phyloP scores from a whole-genome alignment of 2,888 invertebrate species.

The Cordilura impudica region DNA sequence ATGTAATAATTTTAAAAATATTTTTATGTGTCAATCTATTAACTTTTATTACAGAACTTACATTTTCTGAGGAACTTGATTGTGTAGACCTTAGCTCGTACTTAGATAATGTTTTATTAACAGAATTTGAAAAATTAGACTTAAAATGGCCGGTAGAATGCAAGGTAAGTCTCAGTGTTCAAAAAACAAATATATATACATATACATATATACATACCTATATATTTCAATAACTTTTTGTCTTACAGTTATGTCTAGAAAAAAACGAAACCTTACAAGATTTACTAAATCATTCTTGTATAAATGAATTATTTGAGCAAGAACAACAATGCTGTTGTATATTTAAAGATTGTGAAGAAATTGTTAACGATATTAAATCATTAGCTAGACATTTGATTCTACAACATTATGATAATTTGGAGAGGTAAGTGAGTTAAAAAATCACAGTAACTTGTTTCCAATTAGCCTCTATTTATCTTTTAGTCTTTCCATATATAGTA shows the following conservation, averaged over 20 bases:
- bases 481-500: constrained; percentile 58
- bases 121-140: constrained; percentile 67
- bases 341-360: constrained; percentile 64
- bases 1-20: too few relatives aligned
- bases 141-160: constrained; percentile 69
- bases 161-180: constrained; percentile 54
- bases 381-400: constrained; percentile 73
- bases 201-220: background rate
- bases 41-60: constrained; percentile 24
- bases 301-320: constrained; percentile 56
- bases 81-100: constrained; percentile 66
- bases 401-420: constrained; percentile 69
- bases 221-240: background rate
- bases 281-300: constrained; percentile 62
- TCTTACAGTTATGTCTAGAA: constrained; percentile 65
- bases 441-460: too few relatives aligned
- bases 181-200: background rate
- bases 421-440: constrained; percentile 64
- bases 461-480: background rate
- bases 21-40: background rate
- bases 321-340: constrained; percentile 67
- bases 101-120: constrained; percentile 67
- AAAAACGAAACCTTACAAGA: constrained; percentile 65
- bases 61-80: constrained; percentile 46
- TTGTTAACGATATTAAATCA: constrained; percentile 61